Conservation (phyloP, 2,888 invertebrate genomes). For the Strigamia transsilvanica region DNA sequence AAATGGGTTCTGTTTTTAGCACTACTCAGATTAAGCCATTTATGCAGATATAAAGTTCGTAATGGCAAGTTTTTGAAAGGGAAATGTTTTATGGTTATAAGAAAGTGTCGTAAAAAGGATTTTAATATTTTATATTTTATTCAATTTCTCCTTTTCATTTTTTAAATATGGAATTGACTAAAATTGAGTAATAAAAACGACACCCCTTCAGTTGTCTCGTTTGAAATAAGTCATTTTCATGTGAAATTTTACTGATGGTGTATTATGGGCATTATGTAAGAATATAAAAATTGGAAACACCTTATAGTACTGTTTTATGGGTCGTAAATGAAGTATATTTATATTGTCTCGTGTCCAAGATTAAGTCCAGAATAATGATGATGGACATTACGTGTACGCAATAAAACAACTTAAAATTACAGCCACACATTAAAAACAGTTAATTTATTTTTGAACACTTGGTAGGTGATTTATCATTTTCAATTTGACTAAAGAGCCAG, state of each 20-base stretch:
- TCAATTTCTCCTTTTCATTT: neutral
- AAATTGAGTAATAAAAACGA: slow-evolving; percentile 17
- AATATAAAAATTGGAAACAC: neutral
- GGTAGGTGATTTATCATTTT: slow-evolving; percentile 22
- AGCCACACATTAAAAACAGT: slow-evolving; percentile 2
- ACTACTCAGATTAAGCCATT: neutral
- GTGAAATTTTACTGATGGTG: neutral
- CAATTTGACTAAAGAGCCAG: neutral
- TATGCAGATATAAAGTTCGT: slow-evolving; percentile 2
- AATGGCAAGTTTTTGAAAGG: neutral
- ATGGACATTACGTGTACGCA: neutral
- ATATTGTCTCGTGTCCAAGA: neutral
- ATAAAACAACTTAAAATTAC: neutral
- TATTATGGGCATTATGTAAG: neutral
- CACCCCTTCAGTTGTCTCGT: neutral
- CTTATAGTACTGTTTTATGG: neutral
- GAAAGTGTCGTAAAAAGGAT: slow-evolving; percentile 22
- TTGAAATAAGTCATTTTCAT: slow-evolving; percentile 6
- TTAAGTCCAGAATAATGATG: neutral
- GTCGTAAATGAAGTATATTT: neutral
- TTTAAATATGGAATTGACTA: neutral
- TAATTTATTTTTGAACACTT: slow-evolving; percentile 35
- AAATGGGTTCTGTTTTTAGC: neutral
- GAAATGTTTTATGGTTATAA: slow-evolving; percentile 3
- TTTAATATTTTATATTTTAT: slow-evolving; percentile 39